These are phyloP conservation scores for Bombus breviceps DNA, from an alignment of 1,140 invertebrate genomes.

Conservation along the genomic window DNA sequence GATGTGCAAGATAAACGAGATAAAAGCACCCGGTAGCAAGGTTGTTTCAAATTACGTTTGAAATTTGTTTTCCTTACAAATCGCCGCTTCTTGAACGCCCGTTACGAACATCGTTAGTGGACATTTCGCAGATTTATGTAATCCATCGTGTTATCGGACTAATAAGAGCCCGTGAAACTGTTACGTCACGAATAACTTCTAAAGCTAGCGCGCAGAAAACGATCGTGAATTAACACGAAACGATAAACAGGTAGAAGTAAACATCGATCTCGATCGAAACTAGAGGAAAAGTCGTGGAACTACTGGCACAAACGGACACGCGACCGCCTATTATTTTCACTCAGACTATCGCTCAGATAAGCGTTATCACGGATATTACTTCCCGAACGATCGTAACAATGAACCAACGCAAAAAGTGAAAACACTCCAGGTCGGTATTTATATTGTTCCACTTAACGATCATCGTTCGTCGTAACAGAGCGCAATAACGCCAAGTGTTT, in stretches of 20 bases:
- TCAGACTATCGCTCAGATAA: background rate
- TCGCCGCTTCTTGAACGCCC: background rate
- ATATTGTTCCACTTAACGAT: background rate
- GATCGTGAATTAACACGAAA: background rate
- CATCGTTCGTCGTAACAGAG: no score
- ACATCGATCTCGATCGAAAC: background rate
- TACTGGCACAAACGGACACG: background rate
- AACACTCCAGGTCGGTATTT: background rate
- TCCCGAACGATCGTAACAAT: background rate
- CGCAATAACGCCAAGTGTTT: no score
- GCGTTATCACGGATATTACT: background rate
- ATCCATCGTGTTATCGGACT: background rate
- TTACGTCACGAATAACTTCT: background rate
- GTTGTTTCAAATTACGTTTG: background rate
- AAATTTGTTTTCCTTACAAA: background rate
- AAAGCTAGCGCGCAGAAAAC: background rate
- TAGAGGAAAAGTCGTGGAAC: background rate
- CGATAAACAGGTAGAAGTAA: background rate
- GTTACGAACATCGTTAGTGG: no score
- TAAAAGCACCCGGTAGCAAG: background rate
- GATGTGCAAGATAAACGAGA: background rate
- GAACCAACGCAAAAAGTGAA: background rate
- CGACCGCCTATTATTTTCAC: background rate
- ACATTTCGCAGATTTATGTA: constrained; percentile 4
- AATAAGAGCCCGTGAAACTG: background rate